These are phyloP conservation scores for Megamerina dolium DNA, from an alignment of 2,888 invertebrate genomes.

Conservation along the genomic window DNA sequence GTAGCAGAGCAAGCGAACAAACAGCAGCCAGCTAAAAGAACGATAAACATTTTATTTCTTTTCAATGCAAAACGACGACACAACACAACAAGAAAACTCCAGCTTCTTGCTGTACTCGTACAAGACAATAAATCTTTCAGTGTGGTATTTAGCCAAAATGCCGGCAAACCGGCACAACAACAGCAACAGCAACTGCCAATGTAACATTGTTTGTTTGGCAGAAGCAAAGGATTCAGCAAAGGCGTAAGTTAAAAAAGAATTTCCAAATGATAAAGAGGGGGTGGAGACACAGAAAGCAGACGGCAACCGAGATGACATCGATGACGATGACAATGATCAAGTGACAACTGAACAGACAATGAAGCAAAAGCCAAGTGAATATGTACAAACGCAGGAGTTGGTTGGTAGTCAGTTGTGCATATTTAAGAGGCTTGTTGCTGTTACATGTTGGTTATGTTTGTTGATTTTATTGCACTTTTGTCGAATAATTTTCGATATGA, in stretches of 20 bases:
- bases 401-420: too few relatives aligned
- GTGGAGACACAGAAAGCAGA: background rate
- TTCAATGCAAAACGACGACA: too few relatives aligned
- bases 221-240: background rate
- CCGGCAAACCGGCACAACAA: slow-evolving; percentile 12
- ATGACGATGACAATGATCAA: background rate
- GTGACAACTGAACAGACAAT: too few relatives aligned
- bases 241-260: slow-evolving; percentile 5
- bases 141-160: slow-evolving; percentile 37
- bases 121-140: slow-evolving; percentile 48
- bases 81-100: too few relatives aligned
- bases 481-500: too few relatives aligned
- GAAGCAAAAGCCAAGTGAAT: too few relatives aligned
- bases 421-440: too few relatives aligned
- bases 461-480: background rate
- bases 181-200: slow-evolving; percentile 2
- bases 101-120: slow-evolving; percentile 23
- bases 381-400: too few relatives aligned
- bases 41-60: too few relatives aligned
- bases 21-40: too few relatives aligned
- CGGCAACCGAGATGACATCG: background rate
- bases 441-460: too few relatives aligned
- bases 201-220: too few relatives aligned
- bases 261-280: background rate
- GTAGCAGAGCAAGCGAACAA: background rate